Percentiles rank a stretch among this genome's conserved stretches.
Conservation (phyloP, 2,797 vertebrate species). For the Eidolon dupreanum region DNA sequence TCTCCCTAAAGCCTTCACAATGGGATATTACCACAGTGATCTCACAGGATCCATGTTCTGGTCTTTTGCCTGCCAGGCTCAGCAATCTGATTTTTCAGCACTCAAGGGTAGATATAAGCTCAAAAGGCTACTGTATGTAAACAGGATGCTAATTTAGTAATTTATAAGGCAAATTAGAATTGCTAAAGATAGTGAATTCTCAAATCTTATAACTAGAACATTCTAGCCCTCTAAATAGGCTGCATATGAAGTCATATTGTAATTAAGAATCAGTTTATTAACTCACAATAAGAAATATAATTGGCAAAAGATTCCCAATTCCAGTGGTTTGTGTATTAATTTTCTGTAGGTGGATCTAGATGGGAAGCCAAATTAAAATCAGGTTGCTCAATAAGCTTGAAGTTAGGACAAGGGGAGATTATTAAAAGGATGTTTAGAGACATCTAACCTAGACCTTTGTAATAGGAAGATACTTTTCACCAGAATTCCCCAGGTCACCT, state of each 20-base stretch:
- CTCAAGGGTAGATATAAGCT: background rate
- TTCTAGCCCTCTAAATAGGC: background rate
- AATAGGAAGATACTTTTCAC: background rate
- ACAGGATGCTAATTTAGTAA: background rate
- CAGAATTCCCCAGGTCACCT: background rate
- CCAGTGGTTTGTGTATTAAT: background rate
- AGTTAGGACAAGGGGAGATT: background rate
- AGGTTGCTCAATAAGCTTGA: conserved; percentile 3
- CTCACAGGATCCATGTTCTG: background rate
- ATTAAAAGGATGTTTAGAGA: conserved; percentile 10
- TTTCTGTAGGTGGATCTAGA: background rate
- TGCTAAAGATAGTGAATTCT: background rate
- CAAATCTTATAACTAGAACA: background rate
- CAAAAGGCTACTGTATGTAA: background rate
- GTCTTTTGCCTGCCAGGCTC: background rate
- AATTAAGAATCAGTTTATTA: conserved; percentile 3
- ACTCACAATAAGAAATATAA: background rate
- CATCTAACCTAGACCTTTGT: background rate
- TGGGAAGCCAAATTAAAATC: conserved; percentile 15
- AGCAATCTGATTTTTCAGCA: conserved; percentile 15
- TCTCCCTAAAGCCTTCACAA: background rate
- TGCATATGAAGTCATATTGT: background rate
- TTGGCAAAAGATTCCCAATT: background rate
- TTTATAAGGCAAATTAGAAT: conserved; percentile 31
- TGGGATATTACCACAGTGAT: background rate